A percentile compares a stretch with the other conserved stretches of the same genome.
phyloP scores from a whole-genome alignment of 1,140 invertebrate species.

The Carcinoscorpius rotundicauda region DNA sequence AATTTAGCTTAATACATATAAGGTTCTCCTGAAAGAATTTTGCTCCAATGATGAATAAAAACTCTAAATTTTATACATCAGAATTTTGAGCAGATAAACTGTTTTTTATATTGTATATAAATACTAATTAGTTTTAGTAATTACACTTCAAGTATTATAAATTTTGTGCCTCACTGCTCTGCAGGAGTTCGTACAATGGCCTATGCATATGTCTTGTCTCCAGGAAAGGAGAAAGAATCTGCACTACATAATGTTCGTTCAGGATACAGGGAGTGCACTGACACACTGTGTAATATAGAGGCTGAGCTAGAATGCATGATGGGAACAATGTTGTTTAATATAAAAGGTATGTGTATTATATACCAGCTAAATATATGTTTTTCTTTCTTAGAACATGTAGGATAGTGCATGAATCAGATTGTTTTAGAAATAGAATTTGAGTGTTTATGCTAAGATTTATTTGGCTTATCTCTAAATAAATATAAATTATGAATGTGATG shows the following conservation, averaged over 20 bases:
- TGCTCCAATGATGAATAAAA: background rate
- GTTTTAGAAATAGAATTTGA: no score
- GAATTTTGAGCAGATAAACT: background rate
- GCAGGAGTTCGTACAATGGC: slow-evolving; percentile 39
- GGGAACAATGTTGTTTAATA: slow-evolving; percentile 41
- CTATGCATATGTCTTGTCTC: slow-evolving; percentile 37
- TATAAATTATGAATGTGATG: no score
- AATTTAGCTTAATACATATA: background rate
- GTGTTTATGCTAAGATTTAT: no score
- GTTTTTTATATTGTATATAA: background rate
- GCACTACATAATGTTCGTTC: slow-evolving; percentile 41
- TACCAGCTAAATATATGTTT: background rate
- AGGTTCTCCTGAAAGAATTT: background rate
- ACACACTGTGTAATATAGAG: slow-evolving; percentile 42
- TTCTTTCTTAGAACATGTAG: background rate
- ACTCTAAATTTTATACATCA: background rate
- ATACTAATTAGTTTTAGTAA: background rate
- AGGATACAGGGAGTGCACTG: slow-evolving; percentile 41
- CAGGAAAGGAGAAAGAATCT: slow-evolving; percentile 35
- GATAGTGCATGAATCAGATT: no score
- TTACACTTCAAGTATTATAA: background rate
- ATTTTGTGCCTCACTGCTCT: slow-evolving; percentile 3
- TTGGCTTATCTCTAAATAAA: no score
- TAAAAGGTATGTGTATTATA: slow-evolving; percentile 37
- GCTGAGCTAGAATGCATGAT: slow-evolving; percentile 41